Evolutionary conservation across 2,797 vertebrate species (phyloP), one percentile per base, ranked within the genome.

Genomic region (Salmo trutta): DNA sequence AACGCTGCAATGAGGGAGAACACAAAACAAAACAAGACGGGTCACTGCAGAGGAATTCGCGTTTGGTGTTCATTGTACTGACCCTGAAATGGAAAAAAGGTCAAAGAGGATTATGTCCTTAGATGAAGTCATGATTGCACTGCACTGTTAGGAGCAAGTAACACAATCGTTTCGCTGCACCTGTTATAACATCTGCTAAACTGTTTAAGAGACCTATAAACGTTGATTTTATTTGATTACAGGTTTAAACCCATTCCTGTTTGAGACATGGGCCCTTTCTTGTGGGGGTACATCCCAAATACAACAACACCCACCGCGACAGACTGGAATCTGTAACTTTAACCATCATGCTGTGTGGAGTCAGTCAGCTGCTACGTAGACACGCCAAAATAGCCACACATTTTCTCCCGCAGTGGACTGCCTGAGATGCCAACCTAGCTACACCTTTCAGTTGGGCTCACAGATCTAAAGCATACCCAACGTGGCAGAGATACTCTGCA

Each of bases 1-100:
- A 99, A 93, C 92, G 97, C 98, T 99, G 94, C 4, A 16, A 56
- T 5, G 53, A 77, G 17, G 62, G 2, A 5, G 10, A 27, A 41
- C 14, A 8, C 19, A 19, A 21, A 24, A 27, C 14, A 41, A 31
- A 21, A 15, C 4, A 10, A 52, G 24, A 47, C 3, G 14, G 14
- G 62, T 64, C 73, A 74, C 33, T 21, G 47, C 31, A 41, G 4
- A 31, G 52, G 71, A 56, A 73, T 56, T 36, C 8, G 4, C 17
- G 2, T 59, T 33, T 29, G 10, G 7, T n/a, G 52, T 3, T 47
- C 19, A 7, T 47, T 3, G 3, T 8, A 19, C 16, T 19, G 24
- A 21, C 21, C 12, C 41, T 21, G 21, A 21, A 53, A 24, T 27
- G 51, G 70, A 16, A 29, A 52, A 69, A 52, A 51, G n/a, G 4